These are phyloP conservation scores for Cerastis leucographa DNA, from an alignment of 2,888 invertebrate genomes.

Conservation along the genomic window DNA sequence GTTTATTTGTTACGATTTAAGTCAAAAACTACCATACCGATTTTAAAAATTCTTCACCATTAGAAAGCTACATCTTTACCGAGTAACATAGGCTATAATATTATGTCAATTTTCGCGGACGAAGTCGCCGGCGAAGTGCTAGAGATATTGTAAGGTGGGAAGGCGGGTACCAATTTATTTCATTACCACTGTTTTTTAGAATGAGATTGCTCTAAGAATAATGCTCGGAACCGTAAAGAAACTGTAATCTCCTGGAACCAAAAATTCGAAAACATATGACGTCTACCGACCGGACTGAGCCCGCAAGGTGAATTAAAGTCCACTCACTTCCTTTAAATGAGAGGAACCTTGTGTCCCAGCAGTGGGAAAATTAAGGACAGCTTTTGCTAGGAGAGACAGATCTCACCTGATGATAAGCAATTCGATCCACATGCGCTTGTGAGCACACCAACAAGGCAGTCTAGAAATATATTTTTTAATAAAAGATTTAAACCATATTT, in stretches of 20 bases:
- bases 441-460: neutral
- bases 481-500: neutral
- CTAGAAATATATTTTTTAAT: neutral
- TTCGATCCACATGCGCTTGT: neutral
- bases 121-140: no score
- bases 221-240: neutral
- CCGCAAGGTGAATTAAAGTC: neutral
- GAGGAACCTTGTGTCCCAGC: neutral
- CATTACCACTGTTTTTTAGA: neutral
- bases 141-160: no score
- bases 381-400: neutral
- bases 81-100: no score
- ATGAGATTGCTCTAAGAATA: neutral
- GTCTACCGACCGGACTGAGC: neutral
- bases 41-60: no score
- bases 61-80: no score
- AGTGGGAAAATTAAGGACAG: neutral
- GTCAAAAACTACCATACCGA: no score
- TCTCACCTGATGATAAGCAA: neutral
- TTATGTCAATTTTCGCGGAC: no score
- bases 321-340: neutral
- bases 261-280: neutral
- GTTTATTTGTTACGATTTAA: no score
- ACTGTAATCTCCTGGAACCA: neutral
- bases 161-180: neutral